phyloP scores from a whole-genome alignment of 2,797 vertebrate species.

The Sebastes miniatus region DNA sequence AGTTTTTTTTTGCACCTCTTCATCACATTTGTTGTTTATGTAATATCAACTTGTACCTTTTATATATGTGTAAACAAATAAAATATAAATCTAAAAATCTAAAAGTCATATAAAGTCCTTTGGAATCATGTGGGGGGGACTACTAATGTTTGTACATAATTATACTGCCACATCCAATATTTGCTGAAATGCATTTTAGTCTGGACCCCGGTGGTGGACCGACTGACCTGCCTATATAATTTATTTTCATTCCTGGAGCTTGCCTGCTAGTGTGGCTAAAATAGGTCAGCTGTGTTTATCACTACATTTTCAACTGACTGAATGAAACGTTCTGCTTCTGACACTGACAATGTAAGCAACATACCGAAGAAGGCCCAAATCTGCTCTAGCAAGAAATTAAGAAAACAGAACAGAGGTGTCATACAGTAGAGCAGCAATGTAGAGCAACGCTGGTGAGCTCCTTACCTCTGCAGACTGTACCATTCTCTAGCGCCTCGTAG shows the following conservation, averaged over 20 bases:
- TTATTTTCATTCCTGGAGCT: not conserved
- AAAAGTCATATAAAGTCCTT: not conserved
- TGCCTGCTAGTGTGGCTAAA: not conserved
- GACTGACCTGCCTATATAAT: not conserved
- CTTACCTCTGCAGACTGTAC: conserved; percentile 92
- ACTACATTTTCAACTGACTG: not conserved
- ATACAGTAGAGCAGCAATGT: not conserved
- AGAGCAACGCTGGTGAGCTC: not conserved
- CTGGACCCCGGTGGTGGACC: not conserved
- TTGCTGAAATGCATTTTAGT: not conserved
- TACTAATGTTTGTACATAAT: not conserved
- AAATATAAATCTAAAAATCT: too few species aligned
- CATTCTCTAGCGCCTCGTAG: conserved; percentile 88
- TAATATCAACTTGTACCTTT: too few species aligned
- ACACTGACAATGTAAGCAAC: not conserved
- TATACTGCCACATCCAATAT: not conserved
- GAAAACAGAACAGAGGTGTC: not conserved
- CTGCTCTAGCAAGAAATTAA: not conserved
- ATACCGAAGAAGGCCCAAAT: not conserved
- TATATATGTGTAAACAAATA: too few species aligned
- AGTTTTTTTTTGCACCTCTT: too few species aligned
- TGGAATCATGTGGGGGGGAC: not conserved
- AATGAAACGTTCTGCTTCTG: not conserved
- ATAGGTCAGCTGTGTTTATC: not conserved
- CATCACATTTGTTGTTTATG: too few species aligned